Evolutionary conservation across 2,797 vertebrate genomes (phyloP).

Genomic region (Myotis myotis): DNA sequence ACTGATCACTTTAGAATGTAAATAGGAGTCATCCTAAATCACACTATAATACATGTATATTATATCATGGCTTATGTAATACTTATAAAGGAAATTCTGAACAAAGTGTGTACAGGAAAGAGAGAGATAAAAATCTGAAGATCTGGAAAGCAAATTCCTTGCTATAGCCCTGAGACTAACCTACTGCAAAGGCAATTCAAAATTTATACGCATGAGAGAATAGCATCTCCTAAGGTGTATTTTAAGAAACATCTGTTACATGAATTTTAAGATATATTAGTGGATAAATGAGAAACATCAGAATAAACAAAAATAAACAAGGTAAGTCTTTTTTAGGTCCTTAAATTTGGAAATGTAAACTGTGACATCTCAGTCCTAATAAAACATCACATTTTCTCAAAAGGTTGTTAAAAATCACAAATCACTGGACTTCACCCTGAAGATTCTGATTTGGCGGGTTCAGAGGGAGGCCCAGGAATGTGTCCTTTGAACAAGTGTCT

Average conservation of each 20-base stretch:
- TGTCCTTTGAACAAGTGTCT: neutral
- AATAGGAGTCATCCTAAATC: neutral
- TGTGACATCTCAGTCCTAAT: neutral
- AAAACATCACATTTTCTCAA: neutral
- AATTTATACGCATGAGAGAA: neutral
- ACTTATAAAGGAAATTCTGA: neutral
- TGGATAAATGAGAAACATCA: neutral
- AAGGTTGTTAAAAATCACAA: neutral
- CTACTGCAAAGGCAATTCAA: neutral
- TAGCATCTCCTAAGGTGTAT: neutral
- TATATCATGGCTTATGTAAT: neutral
- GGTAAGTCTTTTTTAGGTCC: neutral
- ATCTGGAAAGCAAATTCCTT: slow-evolving; percentile 3
- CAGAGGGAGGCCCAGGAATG: neutral
- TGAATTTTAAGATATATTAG: neutral
- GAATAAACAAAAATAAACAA: neutral
- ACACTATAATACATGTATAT: neutral
- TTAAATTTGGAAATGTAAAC: slow-evolving; percentile 25
- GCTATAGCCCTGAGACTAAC: neutral
- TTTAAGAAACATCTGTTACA: neutral
- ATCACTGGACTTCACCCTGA: neutral
- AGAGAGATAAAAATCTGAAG: slow-evolving; percentile 9
- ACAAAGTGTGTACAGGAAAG: neutral
- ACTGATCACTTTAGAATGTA: neutral
- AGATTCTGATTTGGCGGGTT: neutral